Conservation (phyloP, 2,888 invertebrate genomes). For the Chironomus riparius region DNA sequence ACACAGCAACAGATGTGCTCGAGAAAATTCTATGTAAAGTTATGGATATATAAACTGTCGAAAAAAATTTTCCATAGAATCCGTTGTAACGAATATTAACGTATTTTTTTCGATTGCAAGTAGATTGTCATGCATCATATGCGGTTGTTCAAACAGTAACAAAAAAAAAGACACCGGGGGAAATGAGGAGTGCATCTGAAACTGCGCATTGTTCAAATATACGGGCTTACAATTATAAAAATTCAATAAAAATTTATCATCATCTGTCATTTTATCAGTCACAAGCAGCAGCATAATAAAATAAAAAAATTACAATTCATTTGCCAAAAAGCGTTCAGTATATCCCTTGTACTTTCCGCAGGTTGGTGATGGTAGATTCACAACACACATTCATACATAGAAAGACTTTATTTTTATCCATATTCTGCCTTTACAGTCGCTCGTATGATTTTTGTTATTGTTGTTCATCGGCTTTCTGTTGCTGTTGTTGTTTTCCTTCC, state of each 20-base stretch:
- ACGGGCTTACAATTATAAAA: neutral
- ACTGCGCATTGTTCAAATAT: neutral
- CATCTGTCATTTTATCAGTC: neutral
- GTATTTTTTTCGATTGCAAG: neutral
- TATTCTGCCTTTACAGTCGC: neutral
- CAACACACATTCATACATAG: no score
- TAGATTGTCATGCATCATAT: neutral
- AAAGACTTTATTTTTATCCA: neutral
- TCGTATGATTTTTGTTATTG: slow-evolving; percentile 27
- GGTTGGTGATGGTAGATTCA: no score
- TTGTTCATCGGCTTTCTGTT: neutral
- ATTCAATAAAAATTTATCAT: neutral
- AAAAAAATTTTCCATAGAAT: neutral
- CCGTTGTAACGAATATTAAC: slow-evolving; percentile 15
- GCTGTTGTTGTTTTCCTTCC: slow-evolving; percentile 1
- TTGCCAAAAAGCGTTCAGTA: neutral
- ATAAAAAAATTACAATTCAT: neutral
- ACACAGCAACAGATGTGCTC: no score
- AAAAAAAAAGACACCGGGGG: neutral
- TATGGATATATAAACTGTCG: no score
- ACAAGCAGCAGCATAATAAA: neutral
- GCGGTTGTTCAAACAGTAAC: neutral
- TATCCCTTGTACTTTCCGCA: neutral
- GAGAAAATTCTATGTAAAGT: no score
- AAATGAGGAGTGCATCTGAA: no score